These are phyloP conservation scores for Tragopan temminckii DNA, from an alignment of 2,797 vertebrate genomes.

Conservation along the genomic window DNA sequence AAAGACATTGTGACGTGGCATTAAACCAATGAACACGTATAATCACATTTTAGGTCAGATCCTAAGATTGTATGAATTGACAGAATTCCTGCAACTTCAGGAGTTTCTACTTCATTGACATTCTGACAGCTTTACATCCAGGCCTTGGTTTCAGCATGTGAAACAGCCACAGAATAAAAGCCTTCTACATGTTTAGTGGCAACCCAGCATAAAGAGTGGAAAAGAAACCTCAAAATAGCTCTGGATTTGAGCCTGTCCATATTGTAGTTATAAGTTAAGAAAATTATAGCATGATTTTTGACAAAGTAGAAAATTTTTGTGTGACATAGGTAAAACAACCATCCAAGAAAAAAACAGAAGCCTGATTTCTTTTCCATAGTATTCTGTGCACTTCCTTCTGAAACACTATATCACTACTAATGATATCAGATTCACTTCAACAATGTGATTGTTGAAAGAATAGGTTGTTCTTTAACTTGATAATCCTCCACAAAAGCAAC, in stretches of 20 bases:
- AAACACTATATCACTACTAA: not conserved
- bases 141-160: not conserved
- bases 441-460: not conserved
- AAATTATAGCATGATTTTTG: not conserved
- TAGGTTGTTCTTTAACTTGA: not conserved
- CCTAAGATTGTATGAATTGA: not conserved
- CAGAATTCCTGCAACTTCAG: not conserved
- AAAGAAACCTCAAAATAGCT: not conserved
- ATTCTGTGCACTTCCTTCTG: not conserved
- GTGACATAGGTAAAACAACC: rapidly evolving
- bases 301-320: not conserved
- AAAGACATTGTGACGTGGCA: not conserved
- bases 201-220: rapidly evolving
- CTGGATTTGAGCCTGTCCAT: not conserved
- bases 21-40: not conserved
- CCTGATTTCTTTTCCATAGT: not conserved
- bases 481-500: not conserved
- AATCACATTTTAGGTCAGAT: not conserved
- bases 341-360: not conserved
- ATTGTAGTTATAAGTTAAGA: not conserved
- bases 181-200: not conserved
- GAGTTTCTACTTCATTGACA: not conserved
- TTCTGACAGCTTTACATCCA: not conserved
- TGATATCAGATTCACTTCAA: not conserved
- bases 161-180: not conserved